A percentile compares a stretch with the other conserved stretches of the same genome.
Evolutionary conservation across 2,888 invertebrate species (phyloP).

Genomic region (Ectemnius continuus): DNA sequence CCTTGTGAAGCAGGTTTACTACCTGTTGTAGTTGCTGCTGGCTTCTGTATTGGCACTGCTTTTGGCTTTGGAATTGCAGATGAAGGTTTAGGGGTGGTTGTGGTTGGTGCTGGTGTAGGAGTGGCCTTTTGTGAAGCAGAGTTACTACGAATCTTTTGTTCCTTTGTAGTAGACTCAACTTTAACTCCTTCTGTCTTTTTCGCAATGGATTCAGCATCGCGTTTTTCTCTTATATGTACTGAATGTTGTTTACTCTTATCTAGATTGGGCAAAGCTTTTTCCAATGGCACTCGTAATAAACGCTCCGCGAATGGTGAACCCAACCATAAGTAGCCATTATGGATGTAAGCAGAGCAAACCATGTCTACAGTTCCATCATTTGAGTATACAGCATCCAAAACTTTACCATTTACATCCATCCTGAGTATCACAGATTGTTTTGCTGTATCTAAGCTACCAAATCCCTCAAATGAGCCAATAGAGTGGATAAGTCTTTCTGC

Average conservation of each 20-base stretch:
- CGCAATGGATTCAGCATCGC: conserved; percentile 28
- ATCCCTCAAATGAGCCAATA: conserved; percentile 66
- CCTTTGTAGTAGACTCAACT: conserved; percentile 14
- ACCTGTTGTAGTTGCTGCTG: conserved; percentile 35
- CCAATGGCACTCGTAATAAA: conserved; percentile 83
- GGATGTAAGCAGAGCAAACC: conserved; percentile 85
- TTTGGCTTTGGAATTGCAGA: conserved; percentile 32
- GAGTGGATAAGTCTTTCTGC: conserved; percentile 82
- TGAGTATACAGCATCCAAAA: conserved; percentile 84
- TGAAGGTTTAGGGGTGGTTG: conserved; percentile 36
- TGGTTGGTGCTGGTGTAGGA: conserved; percentile 34
- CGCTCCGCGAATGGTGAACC: conserved; percentile 85
- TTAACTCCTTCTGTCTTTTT: conserved; percentile 4
- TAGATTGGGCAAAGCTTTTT: conserved; percentile 74
- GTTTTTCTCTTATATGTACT: conserved; percentile 13
- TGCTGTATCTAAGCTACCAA: not conserved
- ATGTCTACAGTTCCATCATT: conserved; percentile 80
- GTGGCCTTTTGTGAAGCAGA: conserved; percentile 6
- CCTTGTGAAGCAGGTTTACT: not conserved
- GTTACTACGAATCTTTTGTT: conserved; percentile 47
- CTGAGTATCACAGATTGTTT: conserved; percentile 75
- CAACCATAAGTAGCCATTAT: conserved; percentile 82
- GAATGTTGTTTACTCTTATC: conserved; percentile 26
- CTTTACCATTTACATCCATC: conserved; percentile 85
- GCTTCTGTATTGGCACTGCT: conserved; percentile 33